Evolutionary conservation across 2,888 invertebrate genomes (phyloP).

Genomic region (Dione juno): DNA sequence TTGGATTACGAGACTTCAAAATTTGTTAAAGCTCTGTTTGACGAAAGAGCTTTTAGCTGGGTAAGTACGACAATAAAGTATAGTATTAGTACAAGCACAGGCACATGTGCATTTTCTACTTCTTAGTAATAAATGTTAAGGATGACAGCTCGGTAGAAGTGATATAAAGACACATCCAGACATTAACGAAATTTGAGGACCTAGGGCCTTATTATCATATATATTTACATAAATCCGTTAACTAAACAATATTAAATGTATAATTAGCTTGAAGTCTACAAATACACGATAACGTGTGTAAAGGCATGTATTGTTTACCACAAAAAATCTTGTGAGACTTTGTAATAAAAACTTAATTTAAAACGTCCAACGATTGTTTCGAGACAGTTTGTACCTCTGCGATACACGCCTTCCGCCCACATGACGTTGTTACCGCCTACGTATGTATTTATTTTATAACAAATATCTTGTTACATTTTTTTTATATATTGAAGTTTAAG

Average conservation of each 20-base stretch:
- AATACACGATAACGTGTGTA: not conserved
- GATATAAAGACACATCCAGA: not conserved
- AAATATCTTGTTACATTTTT: conserved; percentile 24
- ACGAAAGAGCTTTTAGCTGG: not conserved
- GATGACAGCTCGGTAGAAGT: not conserved
- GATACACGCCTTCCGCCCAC: conserved; percentile 33
- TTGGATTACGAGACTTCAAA: not conserved
- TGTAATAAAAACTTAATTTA: conserved; percentile 20
- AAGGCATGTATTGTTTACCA: not conserved
- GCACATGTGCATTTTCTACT: not conserved
- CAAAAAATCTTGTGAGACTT: conserved; percentile 9
- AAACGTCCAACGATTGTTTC: conserved; percentile 22
- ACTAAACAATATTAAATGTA: not conserved
- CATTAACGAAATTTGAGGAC: not conserved
- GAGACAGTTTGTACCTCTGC: conserved; percentile 25
- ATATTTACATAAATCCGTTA: not conserved
- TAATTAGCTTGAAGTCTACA: not conserved
- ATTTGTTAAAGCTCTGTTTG: not conserved
- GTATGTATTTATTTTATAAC: conserved; percentile 19
- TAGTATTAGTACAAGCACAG: not conserved
- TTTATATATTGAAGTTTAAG: not conserved
- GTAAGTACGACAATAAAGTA: not conserved
- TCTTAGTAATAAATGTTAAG: not conserved
- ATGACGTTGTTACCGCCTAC: conserved; percentile 33
- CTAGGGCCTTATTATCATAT: not conserved